Conservation (phyloP, 2,797 vertebrate species). For the Myripristis jacobus region DNA sequence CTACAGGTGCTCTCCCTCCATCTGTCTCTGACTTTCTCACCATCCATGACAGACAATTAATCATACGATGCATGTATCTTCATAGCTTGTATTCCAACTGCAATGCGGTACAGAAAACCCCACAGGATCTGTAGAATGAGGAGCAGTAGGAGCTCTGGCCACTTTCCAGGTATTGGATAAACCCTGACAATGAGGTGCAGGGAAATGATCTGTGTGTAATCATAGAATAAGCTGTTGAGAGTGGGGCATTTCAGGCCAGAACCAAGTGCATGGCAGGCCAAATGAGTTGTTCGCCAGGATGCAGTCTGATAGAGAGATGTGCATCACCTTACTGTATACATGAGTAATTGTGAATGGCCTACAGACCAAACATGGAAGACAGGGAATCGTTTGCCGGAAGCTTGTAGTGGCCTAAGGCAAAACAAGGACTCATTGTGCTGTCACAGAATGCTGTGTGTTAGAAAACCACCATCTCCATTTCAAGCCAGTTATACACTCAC, state of each 20-base stretch:
- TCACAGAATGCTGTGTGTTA: constrained; percentile 48
- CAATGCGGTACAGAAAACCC: constrained; percentile 9
- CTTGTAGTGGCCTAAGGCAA: constrained; percentile 10
- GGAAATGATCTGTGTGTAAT: constrained; percentile 12
- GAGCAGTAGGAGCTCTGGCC: constrained; percentile 30
- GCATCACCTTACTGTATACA: constrained; percentile 29
- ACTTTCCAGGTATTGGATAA: constrained; percentile 35
- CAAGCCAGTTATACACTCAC: constrained; percentile 35
- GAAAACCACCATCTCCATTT: constrained; percentile 48
- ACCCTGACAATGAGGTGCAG: constrained; percentile 8
- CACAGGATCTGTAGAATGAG: constrained; percentile 21
- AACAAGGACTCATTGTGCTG: constrained; percentile 66
- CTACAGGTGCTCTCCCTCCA: constrained; percentile 60
- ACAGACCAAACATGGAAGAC: constrained; percentile 32
- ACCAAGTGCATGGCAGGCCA: constrained; percentile 14
- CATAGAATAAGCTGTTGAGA: constrained; percentile 40
- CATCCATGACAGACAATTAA: constrained; percentile 16
- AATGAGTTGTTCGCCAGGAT: constrained; percentile 12
- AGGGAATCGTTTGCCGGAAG: constrained; percentile 35
- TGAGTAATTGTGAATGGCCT: constrained; percentile 28
- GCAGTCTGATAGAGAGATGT: constrained; percentile 24
- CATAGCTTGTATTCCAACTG: constrained; percentile 40
- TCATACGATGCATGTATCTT: constrained; percentile 28
- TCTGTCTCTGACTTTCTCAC: constrained; percentile 12
- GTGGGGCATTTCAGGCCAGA: constrained; percentile 43